Evolutionary conservation across 2,888 invertebrate genomes (phyloP).

Genomic region (Lasioglossum marginatum): DNA sequence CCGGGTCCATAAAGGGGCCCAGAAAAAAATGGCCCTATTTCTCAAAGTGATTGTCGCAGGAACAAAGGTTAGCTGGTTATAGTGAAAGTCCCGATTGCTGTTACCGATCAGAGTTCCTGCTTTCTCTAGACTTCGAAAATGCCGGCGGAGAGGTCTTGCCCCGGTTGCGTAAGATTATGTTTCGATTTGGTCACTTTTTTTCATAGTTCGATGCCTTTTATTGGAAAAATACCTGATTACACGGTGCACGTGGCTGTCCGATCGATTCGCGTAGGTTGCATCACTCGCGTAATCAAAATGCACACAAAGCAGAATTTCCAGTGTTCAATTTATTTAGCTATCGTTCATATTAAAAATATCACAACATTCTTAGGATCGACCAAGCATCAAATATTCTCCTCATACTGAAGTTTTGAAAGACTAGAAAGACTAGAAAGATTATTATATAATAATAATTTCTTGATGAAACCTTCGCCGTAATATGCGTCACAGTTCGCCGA

Average conservation of each 20-base stretch:
- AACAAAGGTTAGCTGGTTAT: slow-evolving; percentile 41
- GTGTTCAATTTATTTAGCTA: too few relatives aligned
- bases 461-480: too few relatives aligned
- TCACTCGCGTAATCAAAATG: background rate
- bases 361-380: too few relatives aligned
- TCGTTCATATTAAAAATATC: too few relatives aligned
- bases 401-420: too few relatives aligned
- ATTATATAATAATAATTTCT: too few relatives aligned
- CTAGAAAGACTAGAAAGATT: too few relatives aligned
- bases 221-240: slow-evolving; percentile 6
- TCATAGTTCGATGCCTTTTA: background rate
- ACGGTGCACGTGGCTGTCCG: background rate
- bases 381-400: too few relatives aligned
- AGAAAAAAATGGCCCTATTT: background rate
- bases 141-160: slow-evolving; percentile 20
- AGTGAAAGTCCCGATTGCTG: slow-evolving; percentile 58
- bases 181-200: background rate
- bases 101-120: slow-evolving; percentile 48
- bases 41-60: slow-evolving; percentile 27
- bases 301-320: too few relatives aligned
- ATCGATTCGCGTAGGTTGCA: background rate
- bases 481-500: too few relatives aligned
- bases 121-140: slow-evolving; percentile 63
- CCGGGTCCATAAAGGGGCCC: background rate
- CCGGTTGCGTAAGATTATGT: slow-evolving; percentile 30